Conservation (phyloP, 1,140 invertebrate species). For the Trichogramma pretiosum region DNA sequence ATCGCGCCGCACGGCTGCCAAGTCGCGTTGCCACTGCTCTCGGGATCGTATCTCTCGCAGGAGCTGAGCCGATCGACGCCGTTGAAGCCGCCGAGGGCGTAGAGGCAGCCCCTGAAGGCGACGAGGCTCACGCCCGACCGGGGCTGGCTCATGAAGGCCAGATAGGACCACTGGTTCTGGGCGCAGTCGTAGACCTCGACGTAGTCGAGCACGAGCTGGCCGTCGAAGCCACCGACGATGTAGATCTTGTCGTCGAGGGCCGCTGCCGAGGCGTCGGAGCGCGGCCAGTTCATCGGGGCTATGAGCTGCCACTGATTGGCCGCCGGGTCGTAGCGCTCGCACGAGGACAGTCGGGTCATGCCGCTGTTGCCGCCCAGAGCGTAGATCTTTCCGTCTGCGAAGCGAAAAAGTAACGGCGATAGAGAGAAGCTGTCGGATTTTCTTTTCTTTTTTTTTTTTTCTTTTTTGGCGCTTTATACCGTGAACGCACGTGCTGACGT, state of each 20-base stretch:
- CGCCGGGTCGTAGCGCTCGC: conserved; percentile 61
- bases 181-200: conserved; percentile 57
- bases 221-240: conserved; percentile 69
- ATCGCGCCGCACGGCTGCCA: conserved; percentile 67
- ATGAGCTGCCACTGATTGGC: conserved; percentile 77
- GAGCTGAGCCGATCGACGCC: conserved; percentile 51
- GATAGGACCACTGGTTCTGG: conserved; percentile 63
- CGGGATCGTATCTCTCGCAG: conserved; percentile 39
- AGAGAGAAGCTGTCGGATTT: neutral
- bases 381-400: conserved; percentile 62
- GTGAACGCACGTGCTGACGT: conserved; percentile 64
- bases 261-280: conserved; percentile 66
- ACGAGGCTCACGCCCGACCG: conserved; percentile 71
- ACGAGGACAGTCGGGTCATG: conserved; percentile 64
- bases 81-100: conserved; percentile 69
- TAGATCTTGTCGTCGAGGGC: conserved; percentile 49
- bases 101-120: conserved; percentile 57
- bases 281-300: conserved; percentile 65
- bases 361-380: conserved; percentile 85
- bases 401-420: neutral
- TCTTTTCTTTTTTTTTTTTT: too few species aligned
- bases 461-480: too few species aligned
- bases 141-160: conserved; percentile 66
- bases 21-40: conserved; percentile 47
- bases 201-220: conserved; percentile 54